Base-by-base conservation (phyloP, 2,888 invertebrate genomes). In the Hypsopygia costalis region DNA sequence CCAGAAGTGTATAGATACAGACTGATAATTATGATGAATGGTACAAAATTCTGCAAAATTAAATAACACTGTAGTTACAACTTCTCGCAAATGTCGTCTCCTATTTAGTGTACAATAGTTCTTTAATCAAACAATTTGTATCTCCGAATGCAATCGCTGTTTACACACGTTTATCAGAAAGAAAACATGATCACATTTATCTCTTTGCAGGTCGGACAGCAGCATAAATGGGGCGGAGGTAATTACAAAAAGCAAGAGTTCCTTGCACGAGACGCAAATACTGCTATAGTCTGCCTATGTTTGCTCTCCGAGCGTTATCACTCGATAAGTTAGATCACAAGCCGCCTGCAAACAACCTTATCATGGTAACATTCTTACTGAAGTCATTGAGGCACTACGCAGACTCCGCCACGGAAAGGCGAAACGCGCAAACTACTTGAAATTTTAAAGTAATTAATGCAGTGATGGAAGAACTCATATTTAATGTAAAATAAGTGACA, bases 291-390 rank as follows among this genome's bases (percentile, higher is more conserved):
- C 80, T 69, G 83, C 72, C 69, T 74, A 81, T 88, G 87, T 88
- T 88, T 87, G 64, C 81, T 67, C 73, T 68, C 59, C 56, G 63
- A 68, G 71, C 74, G 78, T 88, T 88, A 88, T 87, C 87, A 70
- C 69, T 74, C 85, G 87, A 88, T 88, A 88, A 83, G 83, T 86
- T 81, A 68, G 72, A 87, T 82, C 81, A 87, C 83, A 87, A 87
- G 83, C 86, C 82, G 49, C 62, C 59, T 47, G 63, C 71, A 87
- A 87, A 88, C 86, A 88, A 49, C 62, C 69, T 86, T 87, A 88
- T 88, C 87, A 85, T 86, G 86, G 66, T 75, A 79, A 67, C 78
- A 74, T 75, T 81, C 80, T 79, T 57, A 64, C 65, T 59, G 69
- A 61, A 62, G 69, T 76, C 73, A 67, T 62, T 50, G 62, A 75